Evolutionary conservation across 2,113 vertebrate genomes (phyloP), one percentile per base, ranked within the genome.

Genomic region (Rhinogobius similis): DNA sequence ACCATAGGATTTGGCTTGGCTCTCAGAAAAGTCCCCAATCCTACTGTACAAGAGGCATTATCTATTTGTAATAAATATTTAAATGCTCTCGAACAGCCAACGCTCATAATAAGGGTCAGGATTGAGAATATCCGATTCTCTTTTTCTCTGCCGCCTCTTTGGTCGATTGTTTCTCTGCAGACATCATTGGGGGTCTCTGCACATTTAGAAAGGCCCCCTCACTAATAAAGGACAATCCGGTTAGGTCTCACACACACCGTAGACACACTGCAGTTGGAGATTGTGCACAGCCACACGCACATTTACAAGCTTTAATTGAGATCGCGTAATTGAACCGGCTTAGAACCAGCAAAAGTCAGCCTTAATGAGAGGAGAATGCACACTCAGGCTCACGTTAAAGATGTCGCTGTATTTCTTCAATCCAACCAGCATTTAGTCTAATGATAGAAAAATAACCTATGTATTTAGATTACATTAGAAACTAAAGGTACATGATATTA

Each of bases 41-140:
- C 77, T 29, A 81, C 82, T 78, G 84, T 87, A 83, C 79, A 71
- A 83, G 82, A 81, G 76, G 84, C 83, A 87, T 90, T 88, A 90
- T 92, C 90, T 91, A 90, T 88, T 88, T 91, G 89, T 92, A 90
- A 93, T 93, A 93, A 93, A 93, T 93, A 93, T 89, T 90, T 87
- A 86, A 83, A 77, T 53, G 73, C 61, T 58, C 78, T 26, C 82
- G 59, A 50, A 13, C 68, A 88, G 79, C 81, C 85, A 91, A 90
- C 90, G 87, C 86, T 82, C 72, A 88, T 86, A 89, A 91, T 91
- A 82, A 83, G 81, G 90, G 92, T 92, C 90, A 93, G 81, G 88
- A 92, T 91, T 86, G 88, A 89, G 88, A 86, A 86, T 84, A 86
- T 89, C 79, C 78, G 58, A 65, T 65, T 76, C 79, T 62, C 63